Evolutionary conservation across 2,113 vertebrate species (phyloP).

Genomic region (Mormyrus iriodes): DNA sequence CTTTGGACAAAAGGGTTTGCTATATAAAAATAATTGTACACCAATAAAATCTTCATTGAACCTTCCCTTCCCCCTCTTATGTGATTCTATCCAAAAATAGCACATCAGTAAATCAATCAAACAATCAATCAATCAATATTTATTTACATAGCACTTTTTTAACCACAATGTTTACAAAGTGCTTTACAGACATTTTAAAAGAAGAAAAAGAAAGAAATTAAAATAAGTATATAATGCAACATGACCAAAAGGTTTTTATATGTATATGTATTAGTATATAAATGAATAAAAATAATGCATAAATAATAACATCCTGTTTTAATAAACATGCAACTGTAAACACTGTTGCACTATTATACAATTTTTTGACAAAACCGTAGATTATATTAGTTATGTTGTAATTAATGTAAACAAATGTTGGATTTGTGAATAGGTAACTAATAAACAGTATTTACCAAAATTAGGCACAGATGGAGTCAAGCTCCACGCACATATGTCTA

Average conservation of each 20-base stretch:
- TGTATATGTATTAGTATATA: neutral
- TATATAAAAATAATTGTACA: neutral
- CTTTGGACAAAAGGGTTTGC: neutral
- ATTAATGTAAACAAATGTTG: neutral
- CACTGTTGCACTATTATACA: neutral
- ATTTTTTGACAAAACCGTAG: neutral
- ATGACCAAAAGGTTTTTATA: neutral
- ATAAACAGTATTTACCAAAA: neutral
- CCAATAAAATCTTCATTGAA: neutral
- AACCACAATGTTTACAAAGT: neutral
- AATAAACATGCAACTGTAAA: neutral
- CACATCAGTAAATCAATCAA: neutral
- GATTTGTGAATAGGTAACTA: neutral
- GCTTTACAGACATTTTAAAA: neutral
- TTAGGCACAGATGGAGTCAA: neutral
- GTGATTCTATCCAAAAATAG: neutral
- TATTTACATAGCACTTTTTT: neutral
- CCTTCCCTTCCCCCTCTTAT: neutral
- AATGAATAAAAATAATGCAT: neutral
- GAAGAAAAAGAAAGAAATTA: neutral
- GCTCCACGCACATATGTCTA: neutral
- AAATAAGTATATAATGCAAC: neutral
- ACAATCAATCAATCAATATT: neutral
- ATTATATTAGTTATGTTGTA: neutral
- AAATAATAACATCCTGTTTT: neutral